These are phyloP conservation scores for Mohoua ochrocephala DNA, from an alignment of 2,113 vertebrate species.

Conservation along the genomic window DNA sequence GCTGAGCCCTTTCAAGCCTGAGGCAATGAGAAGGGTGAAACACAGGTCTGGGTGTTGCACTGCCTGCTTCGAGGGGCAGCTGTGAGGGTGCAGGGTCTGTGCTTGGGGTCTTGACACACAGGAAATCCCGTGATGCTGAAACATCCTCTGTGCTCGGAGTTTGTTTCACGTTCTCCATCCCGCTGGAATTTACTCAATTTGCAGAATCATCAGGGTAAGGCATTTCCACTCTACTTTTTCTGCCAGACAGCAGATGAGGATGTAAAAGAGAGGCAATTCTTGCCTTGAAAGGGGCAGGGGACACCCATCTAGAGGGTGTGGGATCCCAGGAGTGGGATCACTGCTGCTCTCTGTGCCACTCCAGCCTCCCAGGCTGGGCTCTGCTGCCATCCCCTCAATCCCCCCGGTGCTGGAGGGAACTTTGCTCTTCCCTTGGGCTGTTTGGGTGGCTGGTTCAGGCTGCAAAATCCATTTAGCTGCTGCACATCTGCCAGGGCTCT, in stretches of 20 bases:
- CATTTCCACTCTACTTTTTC: not conserved
- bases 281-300: not conserved
- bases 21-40: not conserved
- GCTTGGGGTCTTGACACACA: fast-evolving
- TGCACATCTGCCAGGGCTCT: not conserved
- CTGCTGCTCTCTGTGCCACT: fast-evolving
- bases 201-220: not conserved
- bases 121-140: not conserved
- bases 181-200: not conserved
- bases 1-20: not conserved
- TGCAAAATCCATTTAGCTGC: not conserved
- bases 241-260: not conserved
- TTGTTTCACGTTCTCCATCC: not conserved
- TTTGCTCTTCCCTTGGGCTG: not conserved
- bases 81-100: fast-evolving
- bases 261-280: not conserved
- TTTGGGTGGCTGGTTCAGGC: not conserved
- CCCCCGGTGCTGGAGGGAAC: not conserved
- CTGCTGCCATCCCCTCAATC: fast-evolving
- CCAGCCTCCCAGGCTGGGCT: not conserved
- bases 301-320: fast-evolving
- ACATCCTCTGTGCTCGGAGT: not conserved
- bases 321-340: not conserved
- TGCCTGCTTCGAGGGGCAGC: not conserved
- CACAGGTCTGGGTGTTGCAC: not conserved